Percentiles rank a stretch among this genome's conserved stretches.
Conservation (phyloP, 2,113 vertebrate genomes). For the Gobius niger region DNA sequence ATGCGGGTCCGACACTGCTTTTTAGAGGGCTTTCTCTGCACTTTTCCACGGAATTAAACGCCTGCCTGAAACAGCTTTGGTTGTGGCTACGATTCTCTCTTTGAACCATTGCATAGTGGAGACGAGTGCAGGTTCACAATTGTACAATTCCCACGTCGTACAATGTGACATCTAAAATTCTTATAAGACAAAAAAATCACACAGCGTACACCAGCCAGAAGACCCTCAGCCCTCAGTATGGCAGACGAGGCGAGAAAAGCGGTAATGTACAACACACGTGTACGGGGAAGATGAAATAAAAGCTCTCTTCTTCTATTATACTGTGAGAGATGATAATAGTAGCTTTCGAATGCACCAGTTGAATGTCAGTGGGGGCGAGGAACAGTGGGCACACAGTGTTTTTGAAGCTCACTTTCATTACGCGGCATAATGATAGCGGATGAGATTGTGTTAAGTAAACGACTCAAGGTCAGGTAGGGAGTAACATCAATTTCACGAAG, state of each 20-base stretch:
- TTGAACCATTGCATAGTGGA: no score
- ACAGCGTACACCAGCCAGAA: background rate
- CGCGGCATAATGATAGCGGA: conserved; percentile 20
- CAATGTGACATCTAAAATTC: no score
- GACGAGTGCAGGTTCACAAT: no score
- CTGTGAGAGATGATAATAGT: conserved; percentile 1
- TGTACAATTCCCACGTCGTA: no score
- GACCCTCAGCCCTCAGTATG: conserved; percentile 50
- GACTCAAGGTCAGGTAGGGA: conserved; percentile 49
- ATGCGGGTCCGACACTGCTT: no score
- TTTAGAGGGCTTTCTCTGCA: no score
- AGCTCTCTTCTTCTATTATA: conserved; percentile 29
- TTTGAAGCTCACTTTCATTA: conserved; percentile 46
- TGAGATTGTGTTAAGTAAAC: conserved; percentile 40
- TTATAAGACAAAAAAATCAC: no score
- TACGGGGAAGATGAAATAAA: conserved; percentile 24
- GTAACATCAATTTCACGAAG: conserved; percentile 42
- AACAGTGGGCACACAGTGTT: conserved; percentile 17
- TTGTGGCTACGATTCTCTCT: no score
- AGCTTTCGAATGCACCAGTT: conserved; percentile 10
- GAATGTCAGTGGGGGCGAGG: conserved; percentile 21
- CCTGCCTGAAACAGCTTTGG: no score
- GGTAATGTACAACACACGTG: conserved; percentile 55
- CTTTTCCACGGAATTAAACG: no score
- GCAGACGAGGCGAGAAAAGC: conserved; percentile 61